Evolutionary conservation across 1,140 invertebrate species (phyloP), one percentile per base, ranked within the genome.

Genomic region (Diploscapter pachys): DNA sequence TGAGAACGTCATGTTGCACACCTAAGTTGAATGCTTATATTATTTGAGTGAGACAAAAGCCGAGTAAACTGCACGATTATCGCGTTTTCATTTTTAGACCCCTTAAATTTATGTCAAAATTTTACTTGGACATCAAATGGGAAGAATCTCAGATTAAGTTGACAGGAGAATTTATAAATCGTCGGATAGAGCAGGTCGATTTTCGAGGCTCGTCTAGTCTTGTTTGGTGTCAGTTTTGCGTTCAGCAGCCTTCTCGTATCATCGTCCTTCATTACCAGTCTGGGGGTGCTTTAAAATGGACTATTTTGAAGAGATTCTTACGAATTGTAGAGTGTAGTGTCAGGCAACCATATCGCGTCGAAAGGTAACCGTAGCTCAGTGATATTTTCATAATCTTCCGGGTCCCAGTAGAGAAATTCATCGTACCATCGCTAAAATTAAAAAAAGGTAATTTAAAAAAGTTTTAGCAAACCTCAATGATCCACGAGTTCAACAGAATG

Each of bases 1-100:
- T 13, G 86, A 86, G 76, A 88, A 87, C 70, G 86, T 87, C 69
- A 83, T 83, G 64, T 78, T 85, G 68, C 81, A 83, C 53, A 73
- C 70, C 77, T 78, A 50, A 5, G 67, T 63, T 53, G n/a, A 57
- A 48, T 54, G 61, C 56, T n/a, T 59, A 11, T 59, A 11, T 59
- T 59, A 59, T 59, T 2, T 11, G 57, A 11, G 57, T 11, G 57
- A 59, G 9, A 59, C 57, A 11, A 31, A 11, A 59, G 1, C 9
- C 9, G 31, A 59, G 31, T 31, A 31, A 31, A 31, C 31, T 31
- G 31, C 31, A 31, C 31, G 31, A 31, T 31, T 31, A 31, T 31
- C 31, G 31, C 1, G 31, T 31, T 31, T 31, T 31, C 31, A 1
- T 1, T 31, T 31, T 31, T 31, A 31, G 31, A 31, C 31, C 31